Conservation (phyloP, 2,888 invertebrate species). For the Trachelus iudaicus region DNA sequence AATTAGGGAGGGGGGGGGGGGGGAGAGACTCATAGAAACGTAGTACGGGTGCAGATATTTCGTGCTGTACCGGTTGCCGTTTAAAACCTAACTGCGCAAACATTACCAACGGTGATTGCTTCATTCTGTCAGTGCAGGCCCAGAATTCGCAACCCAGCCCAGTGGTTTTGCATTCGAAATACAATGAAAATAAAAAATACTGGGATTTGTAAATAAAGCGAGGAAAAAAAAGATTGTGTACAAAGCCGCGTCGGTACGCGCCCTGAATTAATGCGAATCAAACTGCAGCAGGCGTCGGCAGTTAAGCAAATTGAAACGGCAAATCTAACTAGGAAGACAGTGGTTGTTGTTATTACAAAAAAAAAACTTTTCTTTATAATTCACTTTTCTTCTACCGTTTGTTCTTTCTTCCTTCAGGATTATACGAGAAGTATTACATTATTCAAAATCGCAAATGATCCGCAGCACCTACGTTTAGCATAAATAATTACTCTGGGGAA, state of each 20-base stretch:
- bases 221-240: conserved; percentile 36
- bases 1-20: conserved; percentile 24
- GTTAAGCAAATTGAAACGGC: conserved; percentile 5
- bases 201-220: conserved; percentile 7
- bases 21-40: neutral
- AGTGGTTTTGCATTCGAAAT: conserved; percentile 43
- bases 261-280: conserved; percentile 34
- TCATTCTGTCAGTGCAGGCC: conserved; percentile 34
- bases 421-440: too few relatives aligned
- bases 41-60: neutral
- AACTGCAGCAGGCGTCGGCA: conserved; percentile 19
- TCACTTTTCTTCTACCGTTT: neutral
- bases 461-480: conserved; percentile 43
- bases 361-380: too few relatives aligned
- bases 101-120: conserved; percentile 55
- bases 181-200: neutral
- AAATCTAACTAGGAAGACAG: neutral
- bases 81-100: conserved; percentile 48
- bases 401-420: neutral
- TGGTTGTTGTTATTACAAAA: neutral
- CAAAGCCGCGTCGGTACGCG: conserved; percentile 25
- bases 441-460: too few relatives aligned
- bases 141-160: neutral
- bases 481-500: conserved; percentile 56
- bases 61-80: conserved; percentile 22